Evolutionary conservation across 2,797 vertebrate genomes (phyloP).

Genomic region (Channallabes apus): DNA sequence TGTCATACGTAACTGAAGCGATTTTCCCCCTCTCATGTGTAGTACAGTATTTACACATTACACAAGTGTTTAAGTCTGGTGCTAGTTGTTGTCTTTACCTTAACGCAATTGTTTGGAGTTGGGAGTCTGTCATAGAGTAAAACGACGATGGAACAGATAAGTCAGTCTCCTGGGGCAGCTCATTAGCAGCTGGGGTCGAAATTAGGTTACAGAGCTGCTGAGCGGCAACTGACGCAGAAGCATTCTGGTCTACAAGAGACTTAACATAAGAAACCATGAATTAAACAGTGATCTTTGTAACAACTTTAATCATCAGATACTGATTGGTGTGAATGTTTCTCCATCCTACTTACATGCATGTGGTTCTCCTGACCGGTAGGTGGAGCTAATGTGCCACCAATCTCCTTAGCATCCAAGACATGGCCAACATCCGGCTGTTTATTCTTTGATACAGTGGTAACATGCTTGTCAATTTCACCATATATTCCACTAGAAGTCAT

Average conservation of each 20-base stretch:
- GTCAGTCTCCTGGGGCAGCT: constrained; percentile 20
- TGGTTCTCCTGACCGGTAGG: constrained; percentile 49
- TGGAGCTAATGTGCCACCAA: constrained; percentile 42
- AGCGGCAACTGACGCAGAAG: neutral
- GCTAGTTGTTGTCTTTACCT: constrained; percentile 61
- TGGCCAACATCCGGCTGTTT: neutral
- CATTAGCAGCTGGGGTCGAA: neutral
- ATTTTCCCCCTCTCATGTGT: too few species aligned
- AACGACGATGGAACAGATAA: constrained; percentile 41
- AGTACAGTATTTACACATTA: neutral
- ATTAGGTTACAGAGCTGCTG: constrained; percentile 12
- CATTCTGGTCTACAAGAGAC: constrained; percentile 33
- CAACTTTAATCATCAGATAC: neutral
- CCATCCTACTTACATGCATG: constrained; percentile 52
- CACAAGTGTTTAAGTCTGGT: neutral
- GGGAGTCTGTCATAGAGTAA: constrained; percentile 70
- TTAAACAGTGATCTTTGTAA: neutral
- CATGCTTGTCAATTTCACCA: neutral
- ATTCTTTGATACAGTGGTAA: neutral
- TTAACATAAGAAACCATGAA: neutral
- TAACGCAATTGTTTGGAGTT: constrained; percentile 66
- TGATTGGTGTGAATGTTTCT: neutral
- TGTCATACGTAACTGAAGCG: too few species aligned
- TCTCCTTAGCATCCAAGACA: neutral
- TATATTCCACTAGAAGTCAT: neutral